Base-by-base conservation (phyloP, 2,113 vertebrate species). In the Campylorhamphus procurvoides region DNA sequence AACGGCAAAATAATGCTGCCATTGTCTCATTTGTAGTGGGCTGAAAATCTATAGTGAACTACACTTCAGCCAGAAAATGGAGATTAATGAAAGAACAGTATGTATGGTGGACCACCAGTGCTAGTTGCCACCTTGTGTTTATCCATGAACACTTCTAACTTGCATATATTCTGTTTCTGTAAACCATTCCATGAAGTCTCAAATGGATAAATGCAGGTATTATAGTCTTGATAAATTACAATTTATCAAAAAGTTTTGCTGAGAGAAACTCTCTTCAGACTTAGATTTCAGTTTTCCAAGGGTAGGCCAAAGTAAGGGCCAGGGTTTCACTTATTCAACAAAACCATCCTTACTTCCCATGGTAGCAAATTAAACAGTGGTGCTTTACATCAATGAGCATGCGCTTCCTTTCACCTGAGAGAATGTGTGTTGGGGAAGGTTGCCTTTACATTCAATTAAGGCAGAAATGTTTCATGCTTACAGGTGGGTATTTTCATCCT, bases 401-500 rank as follows among this genome's bases (percentile, higher is more conserved):
- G 0, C 25, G 24, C 56, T 82, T 74, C 28, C 42, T 66, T 87
- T 89, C 0, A 0, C 27, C 37, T 58, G 71, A 56, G 89, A 91
- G 56, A 49, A 66, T 15, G 35, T 64, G 13, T 66, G 35, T 42
- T 90, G 47, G 12, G 63, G 37, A 69, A 71, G 63, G 86, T 91
- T 86, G 68, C 2, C 6, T 83, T 93, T 96, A 96, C 93, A 97
- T 98, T 98, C 97, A 97, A 93, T 98, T 98, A 97, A 85, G 88
- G 44, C 84, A 72, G 78, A 96, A 97, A 71, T 80, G 33, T 72
- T 96, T 88, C 90, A 46, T 90, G 89, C 78, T 93, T 90, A 78
- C 96, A 95, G 93, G 96, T 97, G 96, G 93, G 44, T 98, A 87
- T 98, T 98, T 97, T 97, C 94, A 97, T 97, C 95, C 35, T 69